These are phyloP conservation scores for Marronus borbonicus DNA, from an alignment of 2,888 invertebrate species.

Conservation along the genomic window DNA sequence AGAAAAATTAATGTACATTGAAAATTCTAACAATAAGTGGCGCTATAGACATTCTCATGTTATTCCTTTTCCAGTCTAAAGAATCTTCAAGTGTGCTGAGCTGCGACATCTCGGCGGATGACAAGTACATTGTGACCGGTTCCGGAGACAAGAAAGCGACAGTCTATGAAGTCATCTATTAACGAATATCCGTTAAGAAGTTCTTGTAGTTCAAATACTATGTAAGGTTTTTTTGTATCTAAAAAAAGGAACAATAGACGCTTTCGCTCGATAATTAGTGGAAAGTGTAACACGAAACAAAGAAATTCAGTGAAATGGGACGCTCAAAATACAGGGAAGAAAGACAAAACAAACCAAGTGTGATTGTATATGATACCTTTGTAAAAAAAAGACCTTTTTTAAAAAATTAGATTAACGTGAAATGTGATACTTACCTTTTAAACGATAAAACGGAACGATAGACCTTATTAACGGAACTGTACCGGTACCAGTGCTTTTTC, in stretches of 20 bases:
- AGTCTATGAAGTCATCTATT: slow-evolving; percentile 96
- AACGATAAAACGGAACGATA: slow-evolving; percentile 16
- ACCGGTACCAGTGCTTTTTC: not conserved
- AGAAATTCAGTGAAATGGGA: not conserved
- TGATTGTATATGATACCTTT: slow-evolving; percentile 31
- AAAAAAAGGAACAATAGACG: too few species aligned
- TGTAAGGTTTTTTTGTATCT: not conserved
- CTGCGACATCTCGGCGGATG: slow-evolving; percentile 98
- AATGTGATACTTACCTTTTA: slow-evolving; percentile 57
- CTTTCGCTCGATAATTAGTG: too few species aligned
- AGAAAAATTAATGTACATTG: too few species aligned
- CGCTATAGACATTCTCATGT: not conserved
- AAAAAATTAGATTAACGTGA: slow-evolving; percentile 48
- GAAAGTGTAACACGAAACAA: not conserved
- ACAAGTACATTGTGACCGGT: slow-evolving; percentile 98
- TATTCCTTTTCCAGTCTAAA: slow-evolving; percentile 78
- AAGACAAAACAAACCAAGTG: slow-evolving; percentile 1
- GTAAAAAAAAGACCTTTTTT: slow-evolving; percentile 11
- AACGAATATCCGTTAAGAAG: slow-evolving; percentile 59
- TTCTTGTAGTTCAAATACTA: slow-evolving; percentile 42
- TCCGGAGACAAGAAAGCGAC: slow-evolving; percentile 99
- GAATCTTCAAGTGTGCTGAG: slow-evolving; percentile 98
- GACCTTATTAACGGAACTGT: not conserved
- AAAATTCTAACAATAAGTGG: not conserved
- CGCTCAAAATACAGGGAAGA: too few species aligned